Conservation (phyloP, 2,113 vertebrate genomes). For the Protobothrops flavoviridis region DNA sequence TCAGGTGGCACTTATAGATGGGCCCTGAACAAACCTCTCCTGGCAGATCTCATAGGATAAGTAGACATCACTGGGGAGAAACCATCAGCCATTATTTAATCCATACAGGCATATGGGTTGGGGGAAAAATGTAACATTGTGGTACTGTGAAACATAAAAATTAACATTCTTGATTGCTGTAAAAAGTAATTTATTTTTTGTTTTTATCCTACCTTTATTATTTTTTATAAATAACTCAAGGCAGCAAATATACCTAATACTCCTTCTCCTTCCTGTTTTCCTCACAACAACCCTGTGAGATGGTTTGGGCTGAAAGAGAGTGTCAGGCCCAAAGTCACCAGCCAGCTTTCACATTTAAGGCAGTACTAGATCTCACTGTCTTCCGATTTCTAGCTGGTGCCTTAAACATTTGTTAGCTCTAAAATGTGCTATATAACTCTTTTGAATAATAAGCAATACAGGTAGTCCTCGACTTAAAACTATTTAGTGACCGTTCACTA, state of each 20-base stretch:
- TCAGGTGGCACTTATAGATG: not conserved
- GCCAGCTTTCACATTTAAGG: not conserved
- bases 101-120: not conserved
- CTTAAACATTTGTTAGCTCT: not conserved
- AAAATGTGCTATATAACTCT: not conserved
- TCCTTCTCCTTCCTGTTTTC: not conserved
- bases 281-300: not conserved
- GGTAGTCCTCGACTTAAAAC: not conserved
- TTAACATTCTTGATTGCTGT: not conserved
- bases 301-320: not conserved
- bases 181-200: not conserved
- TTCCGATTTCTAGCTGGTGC: not conserved
- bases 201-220: not conserved
- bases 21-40: not conserved
- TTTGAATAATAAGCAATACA: not conserved
- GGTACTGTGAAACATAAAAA: not conserved
- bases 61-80: not conserved
- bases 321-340: not conserved
- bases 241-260: not conserved
- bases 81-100: not conserved
- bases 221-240: not conserved
- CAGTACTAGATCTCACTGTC: not conserved
- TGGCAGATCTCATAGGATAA: not conserved
- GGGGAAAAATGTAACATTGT: not conserved
- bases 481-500: not conserved